phyloP scores from a whole-genome alignment of 2,113 vertebrate species.

The Beaufortia kweichowensis region DNA sequence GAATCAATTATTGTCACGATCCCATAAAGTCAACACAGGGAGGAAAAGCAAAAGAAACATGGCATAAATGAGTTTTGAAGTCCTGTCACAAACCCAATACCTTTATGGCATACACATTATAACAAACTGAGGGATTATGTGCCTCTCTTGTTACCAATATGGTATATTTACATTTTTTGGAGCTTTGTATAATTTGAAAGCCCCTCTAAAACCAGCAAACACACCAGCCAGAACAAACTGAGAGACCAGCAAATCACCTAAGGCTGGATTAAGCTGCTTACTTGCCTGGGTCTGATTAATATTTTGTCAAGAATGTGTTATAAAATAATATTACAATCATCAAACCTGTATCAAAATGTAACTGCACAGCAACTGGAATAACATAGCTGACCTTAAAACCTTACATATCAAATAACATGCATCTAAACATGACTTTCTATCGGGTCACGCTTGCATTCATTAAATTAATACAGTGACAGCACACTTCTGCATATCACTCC shows the following conservation, averaged over 20 bases:
- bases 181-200: neutral
- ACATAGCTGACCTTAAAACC: conserved; percentile 59
- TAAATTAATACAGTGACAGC: neutral
- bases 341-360: conserved; percentile 23
- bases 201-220: neutral
- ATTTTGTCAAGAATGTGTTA: neutral
- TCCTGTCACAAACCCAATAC: conserved; percentile 1
- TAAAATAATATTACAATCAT: conserved; percentile 50
- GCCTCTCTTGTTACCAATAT: neutral
- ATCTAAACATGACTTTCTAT: neutral
- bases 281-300: neutral
- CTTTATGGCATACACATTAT: neutral
- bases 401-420: conserved; percentile 42
- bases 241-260: too few species aligned
- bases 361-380: neutral
- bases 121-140: neutral
- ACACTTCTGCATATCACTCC: neutral
- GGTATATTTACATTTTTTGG: neutral
- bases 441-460: neutral
- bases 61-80: conserved; percentile 4
- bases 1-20: conserved; percentile 14
- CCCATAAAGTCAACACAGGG: conserved; percentile 2
- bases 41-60: conserved; percentile 1
- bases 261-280: too few species aligned
- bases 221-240: too few species aligned